A percentile compares a stretch with the other conserved stretches of the same genome.
These are phyloP conservation scores for Isichthys henryi DNA, from an alignment of 2,113 vertebrate species.

Conservation along the genomic window DNA sequence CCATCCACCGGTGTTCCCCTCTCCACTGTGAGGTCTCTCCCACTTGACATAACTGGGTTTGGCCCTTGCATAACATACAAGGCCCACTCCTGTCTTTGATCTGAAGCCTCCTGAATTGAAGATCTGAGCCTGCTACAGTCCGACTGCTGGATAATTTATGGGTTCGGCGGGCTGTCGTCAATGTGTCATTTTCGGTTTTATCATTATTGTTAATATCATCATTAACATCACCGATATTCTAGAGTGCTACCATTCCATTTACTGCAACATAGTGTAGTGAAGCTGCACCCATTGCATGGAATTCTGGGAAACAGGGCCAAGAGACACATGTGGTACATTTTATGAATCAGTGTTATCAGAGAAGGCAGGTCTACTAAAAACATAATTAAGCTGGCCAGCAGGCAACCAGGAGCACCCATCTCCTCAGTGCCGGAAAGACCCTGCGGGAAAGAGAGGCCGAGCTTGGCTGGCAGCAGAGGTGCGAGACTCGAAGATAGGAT, in stretches of 20 bases:
- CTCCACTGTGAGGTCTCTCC: slow-evolving; percentile 24
- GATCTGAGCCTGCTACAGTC: background rate
- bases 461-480: background rate
- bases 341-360: background rate
- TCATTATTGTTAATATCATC: background rate
- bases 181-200: background rate
- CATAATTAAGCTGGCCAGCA: background rate
- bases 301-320: background rate
- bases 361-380: background rate
- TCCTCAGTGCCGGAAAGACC: background rate
- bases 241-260: background rate
- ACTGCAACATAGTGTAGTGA: background rate
- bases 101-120: slow-evolving; percentile 32
- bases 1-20: background rate
- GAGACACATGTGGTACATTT: background rate
- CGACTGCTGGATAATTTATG: background rate
- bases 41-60: slow-evolving; percentile 56
- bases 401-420: background rate
- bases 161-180: background rate
- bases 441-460: slow-evolving; percentile 10
- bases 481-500: slow-evolving; percentile 10
- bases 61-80: slow-evolving; percentile 41
- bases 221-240: background rate
- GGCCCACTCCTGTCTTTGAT: slow-evolving; percentile 40
- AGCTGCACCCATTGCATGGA: background rate